These are phyloP conservation scores for Grapholita molesta DNA, from an alignment of 1,140 invertebrate genomes.

Conservation along the genomic window DNA sequence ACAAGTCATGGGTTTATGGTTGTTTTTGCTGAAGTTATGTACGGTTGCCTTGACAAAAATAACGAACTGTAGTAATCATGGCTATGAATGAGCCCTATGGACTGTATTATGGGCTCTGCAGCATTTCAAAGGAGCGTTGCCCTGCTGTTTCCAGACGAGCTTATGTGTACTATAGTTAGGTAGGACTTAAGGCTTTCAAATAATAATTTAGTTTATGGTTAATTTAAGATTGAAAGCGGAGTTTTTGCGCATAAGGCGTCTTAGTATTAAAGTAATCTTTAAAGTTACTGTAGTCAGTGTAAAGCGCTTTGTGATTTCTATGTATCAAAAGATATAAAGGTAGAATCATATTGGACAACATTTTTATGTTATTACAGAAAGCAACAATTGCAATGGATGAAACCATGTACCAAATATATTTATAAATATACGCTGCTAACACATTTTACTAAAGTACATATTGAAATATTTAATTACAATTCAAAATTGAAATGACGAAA, in stretches of 20 bases:
- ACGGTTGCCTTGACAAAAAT: slow-evolving; percentile 77
- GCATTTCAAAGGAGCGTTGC: slow-evolving; percentile 50
- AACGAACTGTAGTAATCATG: slow-evolving; percentile 64
- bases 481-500: too few relatives aligned
- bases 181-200: not conserved
- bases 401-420: too few relatives aligned
- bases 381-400: too few relatives aligned
- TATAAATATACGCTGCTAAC: too few relatives aligned
- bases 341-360: too few relatives aligned
- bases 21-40: slow-evolving; percentile 38
- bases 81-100: slow-evolving; percentile 41
- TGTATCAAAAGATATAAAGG: too few relatives aligned
- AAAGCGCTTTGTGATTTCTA: not conserved
- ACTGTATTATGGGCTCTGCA: slow-evolving; percentile 53
- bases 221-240: not conserved
- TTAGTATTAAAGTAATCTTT: not conserved
- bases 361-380: too few relatives aligned
- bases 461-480: too few relatives aligned
- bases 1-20: not conserved
- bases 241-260: not conserved
- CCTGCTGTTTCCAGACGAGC: slow-evolving; percentile 26
- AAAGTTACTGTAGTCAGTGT: not conserved
- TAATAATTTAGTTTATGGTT: not conserved
- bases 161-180: not conserved
- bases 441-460: too few relatives aligned